These are phyloP conservation scores for Lepidocolaptes lacrymiger DNA, from an alignment of 2,797 vertebrate species.

Conservation along the genomic window DNA sequence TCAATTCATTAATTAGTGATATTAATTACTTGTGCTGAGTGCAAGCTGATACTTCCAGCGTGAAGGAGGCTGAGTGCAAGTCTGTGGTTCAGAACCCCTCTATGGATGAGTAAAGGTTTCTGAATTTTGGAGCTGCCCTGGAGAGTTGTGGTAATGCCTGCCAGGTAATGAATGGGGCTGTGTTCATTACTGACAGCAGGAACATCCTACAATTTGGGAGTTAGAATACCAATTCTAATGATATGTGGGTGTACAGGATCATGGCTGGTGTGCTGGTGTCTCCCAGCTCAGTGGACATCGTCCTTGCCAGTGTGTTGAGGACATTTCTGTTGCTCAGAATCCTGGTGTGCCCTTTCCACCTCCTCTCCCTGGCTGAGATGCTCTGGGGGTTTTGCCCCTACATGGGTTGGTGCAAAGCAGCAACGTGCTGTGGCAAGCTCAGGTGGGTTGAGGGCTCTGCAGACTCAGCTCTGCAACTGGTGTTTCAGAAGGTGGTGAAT, in stretches of 20 bases:
- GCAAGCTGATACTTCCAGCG: neutral
- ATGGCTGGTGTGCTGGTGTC: neutral
- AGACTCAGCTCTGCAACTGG: neutral
- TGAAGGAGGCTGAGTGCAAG: neutral
- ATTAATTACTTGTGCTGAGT: constrained; percentile 47
- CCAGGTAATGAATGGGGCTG: neutral
- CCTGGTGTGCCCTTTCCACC: neutral
- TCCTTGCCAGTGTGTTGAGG: neutral
- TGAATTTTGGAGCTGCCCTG: neutral
- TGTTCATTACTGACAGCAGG: neutral
- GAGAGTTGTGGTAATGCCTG: neutral
- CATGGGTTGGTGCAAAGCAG: neutral
- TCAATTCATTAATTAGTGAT: constrained; percentile 21
- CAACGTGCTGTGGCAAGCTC: neutral
- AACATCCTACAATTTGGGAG: accelerated
- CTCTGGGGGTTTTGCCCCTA: neutral
- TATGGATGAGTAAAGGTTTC: neutral
- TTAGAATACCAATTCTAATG: neutral
- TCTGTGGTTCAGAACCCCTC: neutral
- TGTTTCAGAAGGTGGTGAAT: neutral
- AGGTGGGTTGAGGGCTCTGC: neutral
- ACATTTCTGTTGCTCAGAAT: neutral
- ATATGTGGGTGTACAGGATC: neutral
- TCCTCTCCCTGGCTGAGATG: neutral
- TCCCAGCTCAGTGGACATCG: neutral